Conservation (phyloP, 2,888 invertebrate genomes). For the Lasius fuliginosus region DNA sequence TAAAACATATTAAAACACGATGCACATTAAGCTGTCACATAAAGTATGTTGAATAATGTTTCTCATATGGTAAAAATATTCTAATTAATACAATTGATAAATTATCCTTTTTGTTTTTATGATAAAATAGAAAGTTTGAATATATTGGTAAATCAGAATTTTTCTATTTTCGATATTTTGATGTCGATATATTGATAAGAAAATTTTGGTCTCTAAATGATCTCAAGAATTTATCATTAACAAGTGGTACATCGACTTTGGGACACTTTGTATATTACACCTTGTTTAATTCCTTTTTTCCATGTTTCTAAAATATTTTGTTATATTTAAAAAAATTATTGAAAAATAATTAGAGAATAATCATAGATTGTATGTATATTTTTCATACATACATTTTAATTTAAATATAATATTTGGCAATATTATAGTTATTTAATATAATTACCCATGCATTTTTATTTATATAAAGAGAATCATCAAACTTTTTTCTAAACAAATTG, state of each 20-base stretch:
- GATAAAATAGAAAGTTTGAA: too few relatives aligned
- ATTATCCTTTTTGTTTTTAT: too few relatives aligned
- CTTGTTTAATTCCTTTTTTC: neutral
- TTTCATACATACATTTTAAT: constrained; percentile 1
- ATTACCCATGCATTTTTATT: constrained; percentile 5
- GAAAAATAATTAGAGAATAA: neutral
- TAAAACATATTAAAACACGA: too few relatives aligned
- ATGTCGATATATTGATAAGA: neutral
- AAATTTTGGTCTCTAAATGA: neutral
- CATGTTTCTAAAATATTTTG: constrained; percentile 2
- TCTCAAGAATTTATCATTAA: neutral
- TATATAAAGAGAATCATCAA: constrained; percentile 10
- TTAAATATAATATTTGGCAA: constrained; percentile 9
- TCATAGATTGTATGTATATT: constrained; percentile 19
- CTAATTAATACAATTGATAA: too few relatives aligned
- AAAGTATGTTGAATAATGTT: too few relatives aligned
- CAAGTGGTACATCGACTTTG: too few relatives aligned
- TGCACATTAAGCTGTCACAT: too few relatives aligned
- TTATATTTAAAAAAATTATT: neutral
- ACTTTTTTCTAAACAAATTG: constrained; percentile 3
- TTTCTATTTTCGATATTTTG: neutral
- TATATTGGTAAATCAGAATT: too few relatives aligned
- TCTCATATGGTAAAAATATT: too few relatives aligned
- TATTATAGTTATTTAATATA: constrained; percentile 36
- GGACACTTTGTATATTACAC: neutral